phyloP scores from a whole-genome alignment of 64 coral and sea anemone genomes.

The Catalaphyllia jardinei region DNA sequence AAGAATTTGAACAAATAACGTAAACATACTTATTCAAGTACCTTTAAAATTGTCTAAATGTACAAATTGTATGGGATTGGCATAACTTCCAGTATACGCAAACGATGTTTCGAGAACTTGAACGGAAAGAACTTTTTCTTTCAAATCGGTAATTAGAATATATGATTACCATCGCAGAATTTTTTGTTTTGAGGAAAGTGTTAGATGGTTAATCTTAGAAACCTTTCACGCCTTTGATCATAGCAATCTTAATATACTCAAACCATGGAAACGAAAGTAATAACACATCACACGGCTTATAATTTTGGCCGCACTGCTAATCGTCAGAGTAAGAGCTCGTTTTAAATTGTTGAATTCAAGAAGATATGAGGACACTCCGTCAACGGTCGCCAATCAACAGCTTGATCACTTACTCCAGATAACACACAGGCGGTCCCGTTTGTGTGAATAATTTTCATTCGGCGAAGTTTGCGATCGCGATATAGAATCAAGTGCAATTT shows the following conservation, averaged over 20 bases:
- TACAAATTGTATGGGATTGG: neutral
- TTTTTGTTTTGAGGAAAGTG: neutral
- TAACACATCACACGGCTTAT: neutral
- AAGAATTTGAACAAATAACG: neutral
- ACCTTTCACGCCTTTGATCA: neutral
- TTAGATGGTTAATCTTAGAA: neutral
- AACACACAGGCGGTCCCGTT: neutral
- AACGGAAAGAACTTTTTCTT: no score
- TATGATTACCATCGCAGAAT: neutral
- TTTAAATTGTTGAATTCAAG: neutral
- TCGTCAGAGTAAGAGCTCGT: neutral
- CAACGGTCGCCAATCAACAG: neutral
- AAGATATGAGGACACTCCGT: neutral
- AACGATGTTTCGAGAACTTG: neutral
- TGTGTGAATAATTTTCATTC: neutral
- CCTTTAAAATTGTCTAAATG: neutral
- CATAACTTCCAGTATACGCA: neutral
- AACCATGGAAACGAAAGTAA: neutral
- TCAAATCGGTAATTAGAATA: neutral
- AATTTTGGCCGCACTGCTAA: neutral
- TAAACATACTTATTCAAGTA: neutral
- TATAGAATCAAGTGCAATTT: neutral
- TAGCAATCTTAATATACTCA: slow-evolving; percentile 29
- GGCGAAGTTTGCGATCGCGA: neutral
- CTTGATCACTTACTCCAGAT: neutral